Evolutionary conservation across 1,140 invertebrate genomes (phyloP), one percentile per base, ranked within the genome.

Genomic region (Drosophila obscura): DNA sequence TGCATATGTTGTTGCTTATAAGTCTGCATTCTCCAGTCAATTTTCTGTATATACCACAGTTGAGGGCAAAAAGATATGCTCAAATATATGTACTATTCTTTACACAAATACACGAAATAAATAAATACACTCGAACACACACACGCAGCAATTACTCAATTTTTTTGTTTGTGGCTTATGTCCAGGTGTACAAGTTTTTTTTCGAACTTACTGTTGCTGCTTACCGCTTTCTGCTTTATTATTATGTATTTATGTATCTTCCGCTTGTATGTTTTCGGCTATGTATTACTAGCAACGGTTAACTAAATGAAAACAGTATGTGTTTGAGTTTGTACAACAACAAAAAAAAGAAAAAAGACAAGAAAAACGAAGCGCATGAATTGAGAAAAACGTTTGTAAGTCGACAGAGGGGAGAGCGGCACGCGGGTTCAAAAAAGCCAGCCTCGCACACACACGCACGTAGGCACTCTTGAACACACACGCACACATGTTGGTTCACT

Each of bases 1-100:
- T 67, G 57, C 62, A 48, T 62, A 22, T 56, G 53, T 66, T 67
- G 31, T 62, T 80, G 59, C 77, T 13, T 4, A 80, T 11, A 80
- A 80, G 72, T 84, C 65, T 64, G 58, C 52, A 45, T 62, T 44
- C 41, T 11, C 11, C 11, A 13, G 9, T 11, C 13, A 11, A 8
- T 39, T 39, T 39, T 39, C 35, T 11, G 35, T 39, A 13, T 39
- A 39, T 4, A 13, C 35, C 1, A 39, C 35, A 11, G 11, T 39
- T 39, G 35, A 39, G 35, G 35, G 11, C 0, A 39, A 39, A 39
- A 39, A 39, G 11, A 11, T 39, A 39, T 39, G 35, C 35, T 39
- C 1, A 11, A 39, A 39, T 39, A 39, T 39, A 5, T 39, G 0
- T 39, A 39, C 9, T 39, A 5, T 39, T 39, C 11, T 39, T 2